A percentile compares a stretch with the other conserved stretches of the same genome.
Conservation (phyloP, 2,888 invertebrate genomes). For the Drosophila nr. perissopoda region DNA sequence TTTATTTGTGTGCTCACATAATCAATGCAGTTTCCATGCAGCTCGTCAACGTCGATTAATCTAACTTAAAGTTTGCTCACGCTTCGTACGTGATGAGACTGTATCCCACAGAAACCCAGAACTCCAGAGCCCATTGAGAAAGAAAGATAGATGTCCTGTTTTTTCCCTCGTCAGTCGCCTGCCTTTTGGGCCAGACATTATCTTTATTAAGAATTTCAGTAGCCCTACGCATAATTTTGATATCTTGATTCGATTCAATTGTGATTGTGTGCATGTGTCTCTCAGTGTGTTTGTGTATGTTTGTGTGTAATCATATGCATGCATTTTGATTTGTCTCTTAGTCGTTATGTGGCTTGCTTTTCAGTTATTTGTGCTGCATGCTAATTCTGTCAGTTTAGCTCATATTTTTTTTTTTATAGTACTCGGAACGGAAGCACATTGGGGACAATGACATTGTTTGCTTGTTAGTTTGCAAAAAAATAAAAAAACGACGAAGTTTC, state of each 20-base stretch:
- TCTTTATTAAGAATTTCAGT: conserved; percentile 83
- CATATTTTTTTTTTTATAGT: conserved; percentile 7
- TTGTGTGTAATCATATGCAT: conserved; percentile 60
- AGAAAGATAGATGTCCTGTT: conserved; percentile 60
- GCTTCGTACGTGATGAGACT: conserved; percentile 76
- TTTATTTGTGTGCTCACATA: conserved; percentile 36
- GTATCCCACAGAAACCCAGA: conserved; percentile 31
- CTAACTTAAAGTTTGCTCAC: conserved; percentile 81
- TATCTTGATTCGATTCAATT: conserved; percentile 76
- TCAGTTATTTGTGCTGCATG: conserved; percentile 71
- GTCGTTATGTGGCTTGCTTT: conserved; percentile 69
- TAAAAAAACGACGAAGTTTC: conserved; percentile 33
- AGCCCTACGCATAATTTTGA: conserved; percentile 68
- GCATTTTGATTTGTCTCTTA: conserved; percentile 76
- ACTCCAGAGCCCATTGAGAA: conserved; percentile 31
- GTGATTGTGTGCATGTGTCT: conserved; percentile 28
- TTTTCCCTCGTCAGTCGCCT: conserved; percentile 48
- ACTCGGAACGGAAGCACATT: conserved; percentile 61
- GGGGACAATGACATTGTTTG: conserved; percentile 59
- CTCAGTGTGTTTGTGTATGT: conserved; percentile 28
- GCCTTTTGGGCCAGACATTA: conserved; percentile 56
- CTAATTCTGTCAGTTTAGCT: conserved; percentile 61
- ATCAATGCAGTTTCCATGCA: conserved; percentile 65
- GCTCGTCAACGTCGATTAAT: conserved; percentile 68
- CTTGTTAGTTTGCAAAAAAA: conserved; percentile 34